These are phyloP conservation scores for Sinodicranocentrus sp. DNA, from an alignment of 2,888 invertebrate genomes.

Conservation along the genomic window DNA sequence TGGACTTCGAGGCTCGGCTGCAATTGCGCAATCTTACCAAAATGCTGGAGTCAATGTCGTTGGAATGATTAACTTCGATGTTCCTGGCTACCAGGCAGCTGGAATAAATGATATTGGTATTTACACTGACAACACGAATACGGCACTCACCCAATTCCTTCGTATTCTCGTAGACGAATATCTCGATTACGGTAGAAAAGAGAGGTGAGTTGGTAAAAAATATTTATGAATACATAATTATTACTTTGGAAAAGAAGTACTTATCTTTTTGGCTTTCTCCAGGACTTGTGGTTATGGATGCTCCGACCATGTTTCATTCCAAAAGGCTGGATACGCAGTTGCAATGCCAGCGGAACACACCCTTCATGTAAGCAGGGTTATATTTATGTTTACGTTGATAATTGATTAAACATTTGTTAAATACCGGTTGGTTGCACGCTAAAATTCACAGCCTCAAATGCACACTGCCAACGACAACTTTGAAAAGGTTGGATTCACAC, in stretches of 20 bases:
- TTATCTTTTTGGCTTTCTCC: background rate
- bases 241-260: background rate
- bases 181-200: constrained; percentile 14
- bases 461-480: constrained; percentile 47
- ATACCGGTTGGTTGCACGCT: too few species aligned
- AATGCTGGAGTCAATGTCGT: constrained; percentile 50
- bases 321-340: constrained; percentile 47
- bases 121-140: constrained; percentile 47
- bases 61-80: constrained; percentile 44
- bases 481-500: constrained; percentile 41
- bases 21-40: constrained; percentile 53
- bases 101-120: constrained; percentile 38
- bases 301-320: constrained; percentile 63
- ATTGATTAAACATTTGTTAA: too few species aligned
- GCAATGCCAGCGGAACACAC: constrained; percentile 50
- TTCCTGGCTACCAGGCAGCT: constrained; percentile 42
- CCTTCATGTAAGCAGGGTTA: constrained; percentile 49
- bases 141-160: constrained; percentile 35
- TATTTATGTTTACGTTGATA: background rate
- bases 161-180: constrained; percentile 46
- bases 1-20: constrained; percentile 60
- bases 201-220: constrained; percentile 5
- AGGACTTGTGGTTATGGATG: constrained; percentile 35
- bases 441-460: constrained; percentile 48
- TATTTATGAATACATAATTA: background rate